A percentile compares a stretch with the other conserved stretches of the same genome.
Conservation (phyloP, 1,140 invertebrate species). For the Marisa cornuarietis region DNA sequence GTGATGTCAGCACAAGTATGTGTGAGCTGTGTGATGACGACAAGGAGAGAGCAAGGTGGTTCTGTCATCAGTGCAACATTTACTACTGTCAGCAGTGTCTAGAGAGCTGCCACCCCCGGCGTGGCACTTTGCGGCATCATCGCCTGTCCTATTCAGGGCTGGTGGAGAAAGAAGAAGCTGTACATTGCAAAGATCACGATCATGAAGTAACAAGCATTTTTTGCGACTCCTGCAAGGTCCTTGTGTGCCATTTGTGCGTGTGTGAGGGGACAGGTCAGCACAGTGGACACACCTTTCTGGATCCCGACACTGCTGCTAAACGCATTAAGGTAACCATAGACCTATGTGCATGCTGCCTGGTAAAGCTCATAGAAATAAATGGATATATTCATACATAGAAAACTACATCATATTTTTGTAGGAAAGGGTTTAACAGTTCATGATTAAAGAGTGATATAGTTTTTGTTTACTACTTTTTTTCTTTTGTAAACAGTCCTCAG, state of each 20-base stretch:
- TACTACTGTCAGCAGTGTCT: constrained; percentile 90
- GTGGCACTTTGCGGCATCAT: constrained; percentile 49
- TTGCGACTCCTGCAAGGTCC: constrained; percentile 87
- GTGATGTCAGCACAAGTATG: constrained; percentile 26
- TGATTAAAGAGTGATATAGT: no score
- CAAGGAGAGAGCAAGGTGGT: constrained; percentile 77
- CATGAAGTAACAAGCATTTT: constrained; percentile 83
- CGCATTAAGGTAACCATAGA: constrained; percentile 45
- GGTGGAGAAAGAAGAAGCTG: constrained; percentile 27
- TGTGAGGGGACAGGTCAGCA: constrained; percentile 60
- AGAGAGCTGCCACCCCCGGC: constrained; percentile 69
- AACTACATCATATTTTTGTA: no score
- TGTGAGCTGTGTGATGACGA: constrained; percentile 89
- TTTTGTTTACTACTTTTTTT: no score
- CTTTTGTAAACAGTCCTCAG: no score
- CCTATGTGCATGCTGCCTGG: background rate
- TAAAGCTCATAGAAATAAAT: no score
- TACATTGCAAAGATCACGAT: constrained; percentile 77
- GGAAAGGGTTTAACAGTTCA: no score
- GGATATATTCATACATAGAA: no score
- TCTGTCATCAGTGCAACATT: constrained; percentile 94
- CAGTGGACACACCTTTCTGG: constrained; percentile 55
- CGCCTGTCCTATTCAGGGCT: background rate
- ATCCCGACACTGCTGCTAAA: constrained; percentile 49
- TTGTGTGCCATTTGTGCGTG: constrained; percentile 83